Percentiles rank a stretch among this genome's conserved stretches.
phyloP scores from a whole-genome alignment of 2,113 vertebrate genomes.

The Daubentonia madagascariensis region DNA sequence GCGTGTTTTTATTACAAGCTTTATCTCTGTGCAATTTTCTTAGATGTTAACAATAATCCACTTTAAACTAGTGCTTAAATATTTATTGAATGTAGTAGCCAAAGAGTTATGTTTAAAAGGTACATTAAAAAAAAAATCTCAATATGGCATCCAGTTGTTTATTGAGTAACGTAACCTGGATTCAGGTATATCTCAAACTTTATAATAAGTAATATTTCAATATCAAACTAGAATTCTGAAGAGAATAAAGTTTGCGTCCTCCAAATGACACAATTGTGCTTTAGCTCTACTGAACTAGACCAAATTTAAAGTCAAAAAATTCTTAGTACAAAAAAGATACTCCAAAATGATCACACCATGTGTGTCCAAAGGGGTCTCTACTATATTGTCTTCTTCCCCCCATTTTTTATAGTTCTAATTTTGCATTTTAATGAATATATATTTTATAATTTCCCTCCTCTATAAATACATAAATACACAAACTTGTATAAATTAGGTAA shows the following conservation, averaged over 20 bases:
- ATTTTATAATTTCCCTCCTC: neutral
- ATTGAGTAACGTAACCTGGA: neutral
- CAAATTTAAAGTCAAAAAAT: neutral
- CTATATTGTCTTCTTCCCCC: neutral
- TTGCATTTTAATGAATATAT: neutral
- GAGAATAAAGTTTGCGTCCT: conserved; percentile 24
- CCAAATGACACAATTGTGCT: neutral
- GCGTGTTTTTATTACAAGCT: conserved; percentile 82
- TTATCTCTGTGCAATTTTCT: conserved; percentile 78
- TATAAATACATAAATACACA: neutral
- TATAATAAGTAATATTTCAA: neutral
- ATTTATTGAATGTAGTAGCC: conserved; percentile 75
- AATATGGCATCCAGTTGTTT: neutral
- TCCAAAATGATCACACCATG: neutral
- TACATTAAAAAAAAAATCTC: conserved; percentile 41
- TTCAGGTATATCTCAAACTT: conserved; percentile 45
- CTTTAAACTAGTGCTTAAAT: conserved; percentile 78
- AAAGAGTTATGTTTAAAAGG: conserved; percentile 70
- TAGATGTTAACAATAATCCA: conserved; percentile 80
- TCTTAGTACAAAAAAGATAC: neutral
- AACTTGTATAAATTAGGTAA: neutral
- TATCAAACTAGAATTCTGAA: conserved; percentile 51
- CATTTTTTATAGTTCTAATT: neutral
- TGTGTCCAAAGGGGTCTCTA: neutral
- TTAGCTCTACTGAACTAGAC: neutral